A percentile compares a stretch with the other conserved stretches of the same genome.
Conservation (phyloP, 2,797 vertebrate species). For the Myotis pilosus region DNA sequence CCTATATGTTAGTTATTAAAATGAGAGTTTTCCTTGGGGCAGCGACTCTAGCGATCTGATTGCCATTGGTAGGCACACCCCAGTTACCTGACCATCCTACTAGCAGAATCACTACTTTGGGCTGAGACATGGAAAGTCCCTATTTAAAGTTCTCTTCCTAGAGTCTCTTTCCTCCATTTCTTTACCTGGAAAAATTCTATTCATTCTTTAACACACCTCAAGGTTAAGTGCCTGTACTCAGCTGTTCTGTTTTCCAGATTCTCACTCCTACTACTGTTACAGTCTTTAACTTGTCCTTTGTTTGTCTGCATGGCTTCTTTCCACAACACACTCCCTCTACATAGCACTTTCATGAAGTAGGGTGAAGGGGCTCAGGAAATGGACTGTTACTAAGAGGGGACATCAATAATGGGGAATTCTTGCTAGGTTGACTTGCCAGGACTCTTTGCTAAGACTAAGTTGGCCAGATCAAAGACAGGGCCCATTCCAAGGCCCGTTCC, state of each 20-base stretch:
- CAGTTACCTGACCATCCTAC: not conserved
- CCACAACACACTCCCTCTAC: not conserved
- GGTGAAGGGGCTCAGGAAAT: not conserved
- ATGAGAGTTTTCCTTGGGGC: not conserved
- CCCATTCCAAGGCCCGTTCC: not conserved
- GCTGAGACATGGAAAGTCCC: not conserved
- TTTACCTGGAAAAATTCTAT: not conserved
- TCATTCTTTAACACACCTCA: not conserved
- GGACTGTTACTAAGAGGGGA: not conserved
- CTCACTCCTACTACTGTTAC: not conserved
- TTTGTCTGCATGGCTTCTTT: not conserved
- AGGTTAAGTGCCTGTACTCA: not conserved
- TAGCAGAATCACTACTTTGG: not conserved
- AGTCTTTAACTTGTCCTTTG: not conserved
- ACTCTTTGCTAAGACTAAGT: not conserved
- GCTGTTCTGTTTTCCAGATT: not conserved
- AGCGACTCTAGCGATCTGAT: not conserved
- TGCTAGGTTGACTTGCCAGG: not conserved
- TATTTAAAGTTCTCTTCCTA: not conserved
- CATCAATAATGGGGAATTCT: not conserved
- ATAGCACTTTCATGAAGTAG: not conserved
- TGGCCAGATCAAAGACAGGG: not conserved
- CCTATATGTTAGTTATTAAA: not conserved
- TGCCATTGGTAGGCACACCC: fast-evolving
- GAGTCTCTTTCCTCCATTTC: not conserved